phyloP scores from a whole-genome alignment of 2,888 invertebrate species.

The Clepsis dumicolana region DNA sequence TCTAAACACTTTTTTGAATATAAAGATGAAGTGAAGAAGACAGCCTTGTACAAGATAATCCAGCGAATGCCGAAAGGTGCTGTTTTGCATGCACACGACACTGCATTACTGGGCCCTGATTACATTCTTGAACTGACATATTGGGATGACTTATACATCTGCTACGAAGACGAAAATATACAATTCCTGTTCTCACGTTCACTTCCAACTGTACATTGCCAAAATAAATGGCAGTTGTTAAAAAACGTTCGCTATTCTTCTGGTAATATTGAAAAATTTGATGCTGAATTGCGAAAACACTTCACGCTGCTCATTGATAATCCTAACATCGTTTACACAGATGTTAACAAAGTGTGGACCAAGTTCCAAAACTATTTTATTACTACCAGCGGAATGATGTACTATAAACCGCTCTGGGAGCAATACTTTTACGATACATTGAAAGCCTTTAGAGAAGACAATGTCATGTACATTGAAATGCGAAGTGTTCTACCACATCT shows the following conservation, averaged over 20 bases:
- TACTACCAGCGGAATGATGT: conserved; percentile 80
- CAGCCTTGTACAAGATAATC: conserved; percentile 88
- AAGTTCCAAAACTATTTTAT: conserved; percentile 86
- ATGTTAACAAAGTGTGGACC: conserved; percentile 87
- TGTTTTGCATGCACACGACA: conserved; percentile 89
- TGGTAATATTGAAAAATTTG: conserved; percentile 80
- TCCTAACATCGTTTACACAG: conserved; percentile 73
- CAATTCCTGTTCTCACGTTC: conserved; percentile 65
- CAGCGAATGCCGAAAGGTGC: conserved; percentile 91
- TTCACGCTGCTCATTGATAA: conserved; percentile 86
- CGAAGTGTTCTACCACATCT: conserved; percentile 87
- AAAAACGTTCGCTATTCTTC: conserved; percentile 78
- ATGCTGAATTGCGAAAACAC: conserved; percentile 79
- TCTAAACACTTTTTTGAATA: conserved; percentile 89
- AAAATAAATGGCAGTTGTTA: conserved; percentile 79
- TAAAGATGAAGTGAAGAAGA: conserved; percentile 85
- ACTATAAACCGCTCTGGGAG: conserved; percentile 88
- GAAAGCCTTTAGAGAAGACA: conserved; percentile 88
- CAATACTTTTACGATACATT: conserved; percentile 89
- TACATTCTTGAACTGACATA: conserved; percentile 88
- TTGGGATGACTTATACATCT: conserved; percentile 86
- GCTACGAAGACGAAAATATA: conserved; percentile 63
- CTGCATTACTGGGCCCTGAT: conserved; percentile 87
- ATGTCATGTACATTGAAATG: conserved; percentile 90
- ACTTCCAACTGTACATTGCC: conserved; percentile 57